Evolutionary conservation across 2,888 invertebrate genomes (phyloP), one percentile per base, ranked within the genome.

Genomic region (Amphimallon solstitiale): DNA sequence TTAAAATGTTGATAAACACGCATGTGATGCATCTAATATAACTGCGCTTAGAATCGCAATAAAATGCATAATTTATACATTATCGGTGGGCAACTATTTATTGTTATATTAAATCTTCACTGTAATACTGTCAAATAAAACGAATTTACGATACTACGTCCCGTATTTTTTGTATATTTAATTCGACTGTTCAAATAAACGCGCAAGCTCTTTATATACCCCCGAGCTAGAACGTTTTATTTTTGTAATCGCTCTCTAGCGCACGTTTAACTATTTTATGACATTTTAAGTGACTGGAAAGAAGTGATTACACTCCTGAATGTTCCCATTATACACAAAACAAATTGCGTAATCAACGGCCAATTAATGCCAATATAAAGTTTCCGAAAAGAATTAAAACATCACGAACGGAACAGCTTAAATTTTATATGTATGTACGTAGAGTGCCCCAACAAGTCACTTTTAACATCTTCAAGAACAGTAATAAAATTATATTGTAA

Each of bases 1-100:
- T 62, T 49, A 62, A 49, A 62, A 19, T 49, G 62, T 62, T 62
- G 62, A 62, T 62, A 49, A 48, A 49, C 62, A 56, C 23, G 56
- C 40, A 37, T 21, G 40, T 43, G 56, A 56, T 56, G 56, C 56
- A 56, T 43, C 40, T 54, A 0, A n/a, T n/a, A n/a, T n/a, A n/a
- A 15, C 12, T 54, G 54, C 17, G 35, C 54, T 45, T 19, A 23
- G 45, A 23, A 15, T 5, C 43, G 49, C 61, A 66, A 61, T 66
- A 66, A 66, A 66, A 35, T 61, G 61, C 65, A 61, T 45, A 66
- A 51, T 60, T 66, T 66, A 66, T 61, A 61, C 61, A 61, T 66
- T 51, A 56, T 56, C 56, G 23, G 43, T 56, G 14, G 40, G 56
- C 63, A 63, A 54, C 43, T 63, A 63, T 63, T 63, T 63, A 63